A percentile compares a stretch with the other conserved stretches of the same genome.
Conservation (phyloP, 2,888 invertebrate genomes). For the Dendrolimus pini region DNA sequence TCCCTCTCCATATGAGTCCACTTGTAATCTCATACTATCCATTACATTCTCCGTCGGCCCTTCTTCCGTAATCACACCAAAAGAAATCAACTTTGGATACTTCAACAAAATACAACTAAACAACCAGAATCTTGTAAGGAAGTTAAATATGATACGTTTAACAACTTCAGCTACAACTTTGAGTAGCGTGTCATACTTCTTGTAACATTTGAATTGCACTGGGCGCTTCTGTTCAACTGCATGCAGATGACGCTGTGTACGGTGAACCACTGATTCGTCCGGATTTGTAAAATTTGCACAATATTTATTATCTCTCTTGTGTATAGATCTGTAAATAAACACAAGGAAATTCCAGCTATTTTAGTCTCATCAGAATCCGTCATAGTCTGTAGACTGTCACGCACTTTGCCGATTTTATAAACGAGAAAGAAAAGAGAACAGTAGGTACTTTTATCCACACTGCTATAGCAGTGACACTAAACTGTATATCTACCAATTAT, state of each 20-base stretch:
- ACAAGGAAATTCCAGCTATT: not conserved
- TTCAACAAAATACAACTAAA: not conserved
- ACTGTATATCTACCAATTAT: too few species aligned
- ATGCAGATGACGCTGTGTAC: not conserved
- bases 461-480: too few species aligned
- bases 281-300: not conserved
- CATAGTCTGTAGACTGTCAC: too few species aligned
- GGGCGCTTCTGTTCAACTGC: not conserved
- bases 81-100: not conserved
- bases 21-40: not conserved
- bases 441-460: too few species aligned
- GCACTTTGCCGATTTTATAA: too few species aligned
- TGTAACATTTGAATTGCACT: not conserved
- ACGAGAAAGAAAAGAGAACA: too few species aligned
- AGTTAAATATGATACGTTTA: not conserved
- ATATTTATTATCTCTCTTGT: not conserved
- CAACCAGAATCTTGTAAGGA: not conserved
- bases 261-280: not conserved
- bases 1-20: not conserved
- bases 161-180: too few species aligned
- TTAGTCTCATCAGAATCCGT: too few species aligned
- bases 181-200: not conserved
- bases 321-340: not conserved
- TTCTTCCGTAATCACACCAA: not conserved
- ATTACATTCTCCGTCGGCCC: not conserved